phyloP scores from a whole-genome alignment of 2,113 vertebrate genomes.

The Illadopsis cleaveri region DNA sequence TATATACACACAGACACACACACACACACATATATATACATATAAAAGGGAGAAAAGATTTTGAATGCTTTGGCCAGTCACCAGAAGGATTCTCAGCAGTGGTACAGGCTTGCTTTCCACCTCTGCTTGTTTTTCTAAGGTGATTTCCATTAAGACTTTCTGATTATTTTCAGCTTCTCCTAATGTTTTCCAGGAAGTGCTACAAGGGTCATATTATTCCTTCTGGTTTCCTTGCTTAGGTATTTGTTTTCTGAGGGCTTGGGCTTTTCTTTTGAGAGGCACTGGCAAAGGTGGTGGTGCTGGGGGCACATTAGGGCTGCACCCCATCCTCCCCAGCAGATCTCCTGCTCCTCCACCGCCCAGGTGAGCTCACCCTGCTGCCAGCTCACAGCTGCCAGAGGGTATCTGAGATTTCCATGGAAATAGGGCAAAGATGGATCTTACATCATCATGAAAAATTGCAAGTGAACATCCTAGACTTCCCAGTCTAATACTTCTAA shows the following conservation, averaged over 20 bases:
- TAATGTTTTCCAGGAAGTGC: background rate
- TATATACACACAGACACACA: background rate
- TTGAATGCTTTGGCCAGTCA: background rate
- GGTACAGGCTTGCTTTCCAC: background rate
- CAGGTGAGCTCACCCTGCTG: background rate
- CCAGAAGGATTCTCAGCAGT: background rate
- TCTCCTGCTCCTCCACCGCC: background rate
- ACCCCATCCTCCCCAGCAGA: fast-evolving
- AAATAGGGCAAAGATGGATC: background rate
- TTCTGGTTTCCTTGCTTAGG: background rate
- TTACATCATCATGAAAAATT: background rate
- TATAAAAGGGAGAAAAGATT: background rate
- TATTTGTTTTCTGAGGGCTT: background rate
- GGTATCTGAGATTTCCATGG: background rate
- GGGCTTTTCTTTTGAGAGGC: background rate
- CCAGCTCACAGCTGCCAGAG: background rate
- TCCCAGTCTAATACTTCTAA: background rate
- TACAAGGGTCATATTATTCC: background rate
- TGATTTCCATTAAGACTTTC: background rate
- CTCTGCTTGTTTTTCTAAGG: background rate
- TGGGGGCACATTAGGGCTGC: background rate
- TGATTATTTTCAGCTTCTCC: background rate
- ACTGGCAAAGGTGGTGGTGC: background rate
- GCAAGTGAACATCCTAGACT: background rate
- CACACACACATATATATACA: background rate